Evolutionary conservation across 2,113 vertebrate species (phyloP).

Genomic region (Salvelinus namaycush): DNA sequence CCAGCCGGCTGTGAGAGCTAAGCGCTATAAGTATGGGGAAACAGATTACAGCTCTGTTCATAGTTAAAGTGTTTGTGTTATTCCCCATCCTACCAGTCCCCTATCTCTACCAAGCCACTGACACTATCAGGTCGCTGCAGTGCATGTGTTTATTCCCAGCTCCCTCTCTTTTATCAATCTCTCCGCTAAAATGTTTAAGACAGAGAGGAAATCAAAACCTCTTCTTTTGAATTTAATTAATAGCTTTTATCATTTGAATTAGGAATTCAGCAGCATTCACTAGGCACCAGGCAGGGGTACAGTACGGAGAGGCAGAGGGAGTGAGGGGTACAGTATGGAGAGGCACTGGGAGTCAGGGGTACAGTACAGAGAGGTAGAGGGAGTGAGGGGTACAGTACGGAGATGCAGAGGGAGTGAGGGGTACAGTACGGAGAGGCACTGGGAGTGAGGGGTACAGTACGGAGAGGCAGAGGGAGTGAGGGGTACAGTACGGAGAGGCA

Average conservation of each 20-base stretch:
- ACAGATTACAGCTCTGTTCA: constrained; percentile 9
- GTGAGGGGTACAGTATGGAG: too few relatives aligned
- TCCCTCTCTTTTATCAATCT: neutral
- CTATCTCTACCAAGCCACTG: constrained; percentile 10
- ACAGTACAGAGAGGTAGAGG: too few relatives aligned
- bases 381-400: too few relatives aligned
- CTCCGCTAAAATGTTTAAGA: constrained; percentile 54
- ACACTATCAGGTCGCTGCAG: constrained; percentile 47
- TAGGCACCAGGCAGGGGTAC: constrained; percentile 1
- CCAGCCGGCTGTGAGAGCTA: neutral
- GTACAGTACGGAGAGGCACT: too few relatives aligned
- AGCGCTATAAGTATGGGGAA: neutral
- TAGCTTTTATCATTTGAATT: constrained; percentile 51
- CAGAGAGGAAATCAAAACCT: constrained; percentile 40
- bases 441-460: too few relatives aligned
- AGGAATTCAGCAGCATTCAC: constrained; percentile 48
- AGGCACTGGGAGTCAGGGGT: too few relatives aligned
- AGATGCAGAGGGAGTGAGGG: too few relatives aligned
- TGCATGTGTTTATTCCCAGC: constrained; percentile 54
- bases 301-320: too few relatives aligned
- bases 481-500: neutral
- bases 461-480: too few relatives aligned
- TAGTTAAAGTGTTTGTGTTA: constrained; percentile 13
- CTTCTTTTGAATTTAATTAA: constrained; percentile 60
- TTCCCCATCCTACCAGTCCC: neutral